Percentiles rank a stretch among this genome's conserved stretches.
phyloP scores from a whole-genome alignment of 2,888 invertebrate species.

The Mimachlamys varia region DNA sequence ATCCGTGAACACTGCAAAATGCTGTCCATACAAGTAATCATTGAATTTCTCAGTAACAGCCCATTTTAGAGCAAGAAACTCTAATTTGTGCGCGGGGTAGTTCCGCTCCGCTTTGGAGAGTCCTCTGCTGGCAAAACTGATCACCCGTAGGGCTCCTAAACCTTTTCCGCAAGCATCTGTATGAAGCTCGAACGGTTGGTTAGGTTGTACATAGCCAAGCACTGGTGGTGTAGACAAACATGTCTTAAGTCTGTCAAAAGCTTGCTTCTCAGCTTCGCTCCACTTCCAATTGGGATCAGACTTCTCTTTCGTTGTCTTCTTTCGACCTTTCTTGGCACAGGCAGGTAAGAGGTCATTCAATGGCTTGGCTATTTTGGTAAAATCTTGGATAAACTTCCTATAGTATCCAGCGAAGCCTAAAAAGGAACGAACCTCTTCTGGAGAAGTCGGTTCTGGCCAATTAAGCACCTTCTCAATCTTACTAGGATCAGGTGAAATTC shows the following conservation, averaged over 20 bases:
- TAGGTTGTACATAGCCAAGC: not conserved
- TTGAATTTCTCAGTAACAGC: not conserved
- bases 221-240: constrained; percentile 15
- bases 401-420: not conserved
- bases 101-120: not conserved
- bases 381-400: not conserved
- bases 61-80: not conserved
- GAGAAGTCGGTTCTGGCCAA: not conserved
- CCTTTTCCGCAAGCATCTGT: not conserved
- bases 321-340: not conserved
- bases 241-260: not conserved
- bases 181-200: not conserved
- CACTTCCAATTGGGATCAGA: not conserved
- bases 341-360: constrained; percentile 6
- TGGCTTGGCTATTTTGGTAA: not conserved
- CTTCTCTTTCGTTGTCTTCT: not conserved
- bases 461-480: constrained; percentile 6
- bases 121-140: not conserved
- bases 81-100: not conserved
- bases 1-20: not conserved
- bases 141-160: not conserved
- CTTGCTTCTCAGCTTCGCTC: not conserved
- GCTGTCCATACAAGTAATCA: not conserved
- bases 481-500: constrained; percentile 3
- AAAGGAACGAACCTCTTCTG: not conserved